phyloP scores from a whole-genome alignment of 2,113 vertebrate genomes.

The Anguilla rostrata region DNA sequence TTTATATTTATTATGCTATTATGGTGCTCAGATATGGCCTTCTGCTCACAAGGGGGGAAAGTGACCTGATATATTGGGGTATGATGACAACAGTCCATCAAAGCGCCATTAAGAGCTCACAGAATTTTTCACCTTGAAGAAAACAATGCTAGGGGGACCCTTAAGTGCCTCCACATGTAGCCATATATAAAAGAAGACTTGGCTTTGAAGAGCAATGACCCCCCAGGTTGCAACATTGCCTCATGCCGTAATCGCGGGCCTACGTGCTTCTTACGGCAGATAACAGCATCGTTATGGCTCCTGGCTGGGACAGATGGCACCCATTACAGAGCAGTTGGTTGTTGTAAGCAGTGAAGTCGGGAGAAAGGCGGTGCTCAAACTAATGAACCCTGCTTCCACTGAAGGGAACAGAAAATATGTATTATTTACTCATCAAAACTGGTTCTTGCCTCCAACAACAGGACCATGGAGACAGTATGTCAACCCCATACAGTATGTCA shows the following conservation, averaged over 20 bases:
- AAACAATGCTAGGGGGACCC: constrained; percentile 1
- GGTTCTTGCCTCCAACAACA: not conserved
- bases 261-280: not conserved
- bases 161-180: not conserved
- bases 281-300: not conserved
- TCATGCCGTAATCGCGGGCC: not conserved
- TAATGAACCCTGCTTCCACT: not conserved
- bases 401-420: not conserved
- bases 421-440: not conserved
- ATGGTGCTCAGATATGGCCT: too few species aligned
- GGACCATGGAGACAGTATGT: not conserved
- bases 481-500: not conserved
- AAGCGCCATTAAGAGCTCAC: not conserved
- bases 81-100: not conserved
- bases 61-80: constrained; percentile 16
- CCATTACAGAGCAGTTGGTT: constrained; percentile 7
- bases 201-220: not conserved
- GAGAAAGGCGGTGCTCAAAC: not conserved
- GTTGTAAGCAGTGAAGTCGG: not conserved
- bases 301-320: not conserved
- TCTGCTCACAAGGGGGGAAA: not conserved
- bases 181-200: not conserved
- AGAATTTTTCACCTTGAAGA: not conserved
- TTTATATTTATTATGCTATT: too few species aligned
- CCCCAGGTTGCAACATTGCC: not conserved